Percentiles rank a stretch among this genome's conserved stretches.
Evolutionary conservation across 2,888 invertebrate genomes (phyloP).

Genomic region (Tethea ocularis): DNA sequence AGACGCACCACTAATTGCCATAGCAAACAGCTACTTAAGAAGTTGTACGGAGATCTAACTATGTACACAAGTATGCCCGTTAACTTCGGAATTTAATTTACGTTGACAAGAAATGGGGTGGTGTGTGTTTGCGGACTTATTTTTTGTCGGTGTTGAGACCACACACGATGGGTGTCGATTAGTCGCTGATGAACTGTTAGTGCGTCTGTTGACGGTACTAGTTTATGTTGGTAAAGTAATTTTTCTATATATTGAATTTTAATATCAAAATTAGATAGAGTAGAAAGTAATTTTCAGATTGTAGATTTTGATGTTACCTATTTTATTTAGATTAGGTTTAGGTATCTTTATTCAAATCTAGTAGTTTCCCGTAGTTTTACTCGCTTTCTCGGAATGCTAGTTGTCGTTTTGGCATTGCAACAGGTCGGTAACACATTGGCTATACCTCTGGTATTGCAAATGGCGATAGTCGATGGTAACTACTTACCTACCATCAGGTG

Average conservation of each 20-base stretch:
- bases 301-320: no score
- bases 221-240: constrained; percentile 12
- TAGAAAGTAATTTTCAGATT: no score
- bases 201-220: background rate
- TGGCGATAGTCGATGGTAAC: no score
- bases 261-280: no score
- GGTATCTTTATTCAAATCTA: no score
- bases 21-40: constrained; percentile 31
- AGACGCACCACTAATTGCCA: background rate
- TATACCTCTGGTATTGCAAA: no score
- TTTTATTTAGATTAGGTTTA: no score
- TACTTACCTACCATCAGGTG: no score
- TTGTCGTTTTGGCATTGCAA: no score
- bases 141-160: constrained; percentile 46
- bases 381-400: no score
- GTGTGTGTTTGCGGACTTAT: constrained; percentile 35
- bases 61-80: constrained; percentile 20
- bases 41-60: constrained; percentile 22
- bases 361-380: no score
- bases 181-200: constrained; percentile 25
- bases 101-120: constrained; percentile 56
- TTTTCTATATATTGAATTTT: constrained; percentile 14
- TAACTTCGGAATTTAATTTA: constrained; percentile 58
- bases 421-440: no score
- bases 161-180: constrained; percentile 55